Evolutionary conservation across 2,888 invertebrate genomes (phyloP), one percentile per base, ranked within the genome.

Genomic region (Cantharis rufa): DNA sequence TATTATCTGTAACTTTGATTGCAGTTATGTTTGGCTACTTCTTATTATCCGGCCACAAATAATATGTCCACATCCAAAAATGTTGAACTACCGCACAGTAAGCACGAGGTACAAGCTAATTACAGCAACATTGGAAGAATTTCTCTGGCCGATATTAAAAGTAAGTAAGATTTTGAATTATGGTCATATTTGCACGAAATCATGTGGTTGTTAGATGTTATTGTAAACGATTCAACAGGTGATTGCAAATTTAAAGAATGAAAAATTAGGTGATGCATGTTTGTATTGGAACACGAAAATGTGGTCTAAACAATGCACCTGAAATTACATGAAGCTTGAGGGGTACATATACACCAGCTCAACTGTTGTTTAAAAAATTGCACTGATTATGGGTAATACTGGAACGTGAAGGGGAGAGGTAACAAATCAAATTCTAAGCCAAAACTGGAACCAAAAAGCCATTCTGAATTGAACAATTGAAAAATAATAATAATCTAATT

Each of bases 11-110:
- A 69, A 64, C 13, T 28, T 75, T 77, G 75, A 76, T 87, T 87
- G 74, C 80, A 92, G 92, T 89, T 92, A 24, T 94, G 93, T 86
- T 89, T 96, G 74, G 94, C 94, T n/a, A 96, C 96, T 27, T 94
- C 96, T 10, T 95, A 95, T 90, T 92, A 93, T 88, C 88, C 88
- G 9, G 87, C 85, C 70, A 86, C 84, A 7, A 83, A 84, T 10
- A 82, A 81, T 15, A 80, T 84, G 18, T 78, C 80, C 80, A 86
- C 78, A 83, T 85, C 74, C n/a, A 79, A 78, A 28, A 80, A 18
- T 62, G 9, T 64, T 11, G 69, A 75, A 15, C 2, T 64, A 16
- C 27, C 32, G 24, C 66, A 63, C 1, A 16, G 62, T 13, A 74
- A 24, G 62, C 62, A 16, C 62, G 27, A 61, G 18, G 16, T 24